phyloP scores from a whole-genome alignment of 2,888 invertebrate genomes.

The Ischnura elegans region DNA sequence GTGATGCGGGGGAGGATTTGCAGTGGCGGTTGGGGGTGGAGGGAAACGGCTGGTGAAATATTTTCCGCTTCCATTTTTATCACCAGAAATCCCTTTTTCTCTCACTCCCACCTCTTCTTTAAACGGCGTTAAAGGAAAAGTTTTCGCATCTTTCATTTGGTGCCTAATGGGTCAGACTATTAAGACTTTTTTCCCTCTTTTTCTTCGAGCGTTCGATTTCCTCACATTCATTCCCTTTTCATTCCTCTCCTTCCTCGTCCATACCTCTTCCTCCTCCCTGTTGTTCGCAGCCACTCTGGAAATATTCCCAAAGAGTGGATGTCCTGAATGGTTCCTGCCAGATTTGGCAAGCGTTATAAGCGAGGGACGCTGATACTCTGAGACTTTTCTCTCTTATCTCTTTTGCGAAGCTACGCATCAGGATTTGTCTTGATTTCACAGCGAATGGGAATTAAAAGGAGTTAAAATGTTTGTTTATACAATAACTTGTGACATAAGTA shows the following conservation, averaged over 20 bases:
- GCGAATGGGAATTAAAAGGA: background rate
- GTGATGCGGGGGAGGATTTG: too few species aligned
- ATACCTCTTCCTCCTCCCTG: background rate
- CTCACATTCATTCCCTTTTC: background rate
- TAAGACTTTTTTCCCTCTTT: slow-evolving; percentile 1
- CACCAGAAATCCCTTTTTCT: slow-evolving; percentile 18
- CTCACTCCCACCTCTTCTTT: slow-evolving; percentile 26
- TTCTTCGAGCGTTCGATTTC: slow-evolving; percentile 4
- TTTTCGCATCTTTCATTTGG: slow-evolving; percentile 63
- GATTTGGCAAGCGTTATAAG: background rate
- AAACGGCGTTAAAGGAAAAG: slow-evolving; percentile 44
- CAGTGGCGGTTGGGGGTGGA: background rate
- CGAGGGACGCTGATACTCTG: background rate
- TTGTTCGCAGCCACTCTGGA: background rate
- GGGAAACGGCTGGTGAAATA: slow-evolving; percentile 38
- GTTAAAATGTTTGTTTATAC: too few species aligned
- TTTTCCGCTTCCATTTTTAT: slow-evolving; percentile 26
- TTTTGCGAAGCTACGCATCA: background rate
- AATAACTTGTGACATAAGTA: too few species aligned
- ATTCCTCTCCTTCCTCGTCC: background rate
- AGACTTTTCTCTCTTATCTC: background rate
- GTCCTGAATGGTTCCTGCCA: background rate
- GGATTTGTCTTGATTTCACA: background rate
- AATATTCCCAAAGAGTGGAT: background rate
- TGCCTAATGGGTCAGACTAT: slow-evolving; percentile 45